Conservation (phyloP, 2,888 invertebrate species). For the Nomada lathburiana region DNA sequence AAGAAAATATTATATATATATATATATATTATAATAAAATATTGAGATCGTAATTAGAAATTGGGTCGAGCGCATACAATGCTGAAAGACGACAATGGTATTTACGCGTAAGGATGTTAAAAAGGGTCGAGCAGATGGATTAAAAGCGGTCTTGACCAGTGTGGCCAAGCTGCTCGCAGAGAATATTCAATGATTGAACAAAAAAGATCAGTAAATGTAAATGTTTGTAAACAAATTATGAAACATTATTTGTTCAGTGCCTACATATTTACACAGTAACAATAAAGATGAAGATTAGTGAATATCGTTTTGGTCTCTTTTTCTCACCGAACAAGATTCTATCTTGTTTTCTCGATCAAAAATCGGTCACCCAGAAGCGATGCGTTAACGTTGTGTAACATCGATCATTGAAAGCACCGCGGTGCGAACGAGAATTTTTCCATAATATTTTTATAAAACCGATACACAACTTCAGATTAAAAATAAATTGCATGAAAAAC, state of each 20-base stretch:
- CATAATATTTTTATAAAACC: conserved; percentile 37
- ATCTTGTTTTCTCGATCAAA: neutral
- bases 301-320: conserved; percentile 56
- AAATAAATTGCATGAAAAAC: conserved; percentile 17
- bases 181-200: conserved; percentile 80
- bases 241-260: conserved; percentile 85
- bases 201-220: conserved; percentile 82
- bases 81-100: conserved; percentile 73
- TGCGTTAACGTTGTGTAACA: neutral
- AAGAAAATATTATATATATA: conserved; percentile 29
- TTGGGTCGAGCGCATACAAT: conserved; percentile 80
- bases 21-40: conserved; percentile 80
- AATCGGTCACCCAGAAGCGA: conserved; percentile 7
- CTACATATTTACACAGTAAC: conserved; percentile 84
- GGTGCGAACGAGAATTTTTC: conserved; percentile 22
- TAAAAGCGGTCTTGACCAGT: conserved; percentile 72
- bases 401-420: conserved; percentile 3
- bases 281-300: conserved; percentile 83
- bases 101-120: conserved; percentile 66
- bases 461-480: conserved; percentile 16
- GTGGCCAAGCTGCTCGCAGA: conserved; percentile 76
- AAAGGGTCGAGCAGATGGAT: conserved; percentile 70
- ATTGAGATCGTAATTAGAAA: conserved; percentile 81
- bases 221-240: conserved; percentile 84
- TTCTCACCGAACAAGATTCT: conserved; percentile 9